phyloP scores from a whole-genome alignment of 2,888 invertebrate species.

The Tetramorium bicarinatum region DNA sequence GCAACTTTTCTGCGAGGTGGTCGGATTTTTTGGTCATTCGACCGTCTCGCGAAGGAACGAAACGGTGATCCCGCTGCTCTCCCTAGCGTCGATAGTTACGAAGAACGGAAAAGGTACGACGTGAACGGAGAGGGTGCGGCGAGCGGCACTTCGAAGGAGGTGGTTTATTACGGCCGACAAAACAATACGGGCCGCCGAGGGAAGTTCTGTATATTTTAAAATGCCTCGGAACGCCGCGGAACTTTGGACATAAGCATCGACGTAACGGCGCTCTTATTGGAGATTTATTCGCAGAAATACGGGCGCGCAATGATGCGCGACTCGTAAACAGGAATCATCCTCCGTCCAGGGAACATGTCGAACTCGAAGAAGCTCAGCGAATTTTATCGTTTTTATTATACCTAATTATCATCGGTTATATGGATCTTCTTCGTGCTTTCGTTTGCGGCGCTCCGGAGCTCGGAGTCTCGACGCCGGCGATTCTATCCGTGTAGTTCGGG shows the following conservation, averaged over 20 bases:
- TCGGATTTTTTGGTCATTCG: constrained; percentile 25
- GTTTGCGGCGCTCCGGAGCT: constrained; percentile 25
- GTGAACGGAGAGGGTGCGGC: constrained; percentile 11
- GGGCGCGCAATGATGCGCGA: constrained; percentile 82
- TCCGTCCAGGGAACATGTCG: constrained; percentile 50
- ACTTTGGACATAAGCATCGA: constrained; percentile 83
- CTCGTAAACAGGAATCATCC: constrained; percentile 81
- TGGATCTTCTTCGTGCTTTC: constrained; percentile 35
- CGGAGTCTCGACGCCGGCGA: constrained; percentile 48
- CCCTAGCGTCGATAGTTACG: constrained; percentile 42
- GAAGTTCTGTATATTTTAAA: constrained; percentile 76
- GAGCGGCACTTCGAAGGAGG: constrained; percentile 53
- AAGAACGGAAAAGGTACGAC: constrained; percentile 57
- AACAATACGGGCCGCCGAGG: constrained; percentile 71
- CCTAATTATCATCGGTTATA: constrained; percentile 72
- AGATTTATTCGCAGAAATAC: constrained; percentile 80
- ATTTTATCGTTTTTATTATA: constrained; percentile 71
- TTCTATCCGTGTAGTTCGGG: constrained; percentile 21
- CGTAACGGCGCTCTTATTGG: constrained; percentile 83
- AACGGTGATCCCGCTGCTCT: constrained; percentile 34
- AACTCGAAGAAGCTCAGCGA: constrained; percentile 69
- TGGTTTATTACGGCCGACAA: constrained; percentile 72
- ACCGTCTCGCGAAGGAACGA: constrained; percentile 15
- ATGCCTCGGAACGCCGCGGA: constrained; percentile 63
- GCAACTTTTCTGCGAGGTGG: constrained; percentile 50